Conservation (phyloP, 2,113 vertebrate genomes). For the Spheniscus mendiculus region DNA sequence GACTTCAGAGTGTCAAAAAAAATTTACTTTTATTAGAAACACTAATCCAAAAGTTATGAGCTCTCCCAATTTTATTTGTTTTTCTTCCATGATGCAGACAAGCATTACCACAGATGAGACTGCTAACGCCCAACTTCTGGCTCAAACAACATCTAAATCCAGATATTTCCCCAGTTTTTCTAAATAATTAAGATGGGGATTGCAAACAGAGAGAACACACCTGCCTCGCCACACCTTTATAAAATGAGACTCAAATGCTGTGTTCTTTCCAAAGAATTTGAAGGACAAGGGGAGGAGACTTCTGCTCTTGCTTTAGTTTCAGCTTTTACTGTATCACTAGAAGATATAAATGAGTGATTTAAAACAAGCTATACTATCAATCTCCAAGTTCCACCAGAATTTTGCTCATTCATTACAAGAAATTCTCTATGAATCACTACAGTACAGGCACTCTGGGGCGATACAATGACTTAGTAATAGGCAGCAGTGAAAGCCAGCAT, state of each 20-base stretch:
- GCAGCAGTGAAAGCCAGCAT: background rate
- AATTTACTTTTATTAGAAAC: background rate
- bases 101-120: background rate
- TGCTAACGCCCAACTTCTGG: background rate
- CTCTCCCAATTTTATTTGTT: background rate
- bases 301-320: background rate
- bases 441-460: background rate
- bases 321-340: background rate
- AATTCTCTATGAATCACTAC: background rate
- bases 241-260: background rate
- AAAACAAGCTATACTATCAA: background rate
- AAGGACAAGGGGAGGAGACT: background rate
- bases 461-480: background rate
- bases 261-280: background rate
- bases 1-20: background rate
- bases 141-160: background rate
- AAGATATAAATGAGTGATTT: background rate
- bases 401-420: background rate
- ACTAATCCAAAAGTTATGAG: background rate
- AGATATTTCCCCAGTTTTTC: background rate
- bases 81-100: background rate
- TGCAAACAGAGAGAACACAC: background rate
- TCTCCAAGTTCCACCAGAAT: background rate
- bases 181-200: background rate
- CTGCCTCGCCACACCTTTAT: background rate